phyloP scores from a whole-genome alignment of 1,140 invertebrate species.

The Tribolium madens region DNA sequence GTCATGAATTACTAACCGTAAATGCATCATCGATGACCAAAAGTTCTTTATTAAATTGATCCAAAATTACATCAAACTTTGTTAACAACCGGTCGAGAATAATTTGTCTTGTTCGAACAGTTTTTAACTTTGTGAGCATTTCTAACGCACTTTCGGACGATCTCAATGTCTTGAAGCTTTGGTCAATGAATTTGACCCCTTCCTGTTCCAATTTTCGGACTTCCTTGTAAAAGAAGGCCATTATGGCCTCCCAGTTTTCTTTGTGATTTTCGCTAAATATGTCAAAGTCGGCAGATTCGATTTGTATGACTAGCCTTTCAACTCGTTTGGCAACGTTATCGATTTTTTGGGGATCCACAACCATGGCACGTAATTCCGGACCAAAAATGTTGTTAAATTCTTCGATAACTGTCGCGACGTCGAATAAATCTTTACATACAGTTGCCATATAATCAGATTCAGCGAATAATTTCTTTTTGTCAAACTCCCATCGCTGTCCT shows the following conservation, averaged over 20 bases:
- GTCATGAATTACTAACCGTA: slow-evolving; percentile 64
- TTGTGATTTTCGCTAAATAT: slow-evolving; percentile 81
- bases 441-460: slow-evolving; percentile 85
- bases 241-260: slow-evolving; percentile 86
- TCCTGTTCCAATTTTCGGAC: slow-evolving; percentile 82
- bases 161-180: slow-evolving; percentile 81
- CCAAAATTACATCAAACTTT: slow-evolving; percentile 88
- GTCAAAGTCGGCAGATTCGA: slow-evolving; percentile 84
- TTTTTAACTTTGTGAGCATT: slow-evolving; percentile 83
- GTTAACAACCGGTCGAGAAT: slow-evolving; percentile 79
- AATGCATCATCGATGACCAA: slow-evolving; percentile 75
- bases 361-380: slow-evolving; percentile 85
- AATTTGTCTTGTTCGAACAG: slow-evolving; percentile 78
- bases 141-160: slow-evolving; percentile 84
- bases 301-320: slow-evolving; percentile 77
- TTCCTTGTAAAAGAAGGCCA: slow-evolving; percentile 80
- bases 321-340: slow-evolving; percentile 83
- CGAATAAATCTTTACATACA: slow-evolving; percentile 82
- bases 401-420: slow-evolving; percentile 81
- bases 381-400: slow-evolving; percentile 93
- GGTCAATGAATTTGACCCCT: slow-evolving; percentile 86
- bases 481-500: slow-evolving; percentile 91
- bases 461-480: slow-evolving; percentile 82
- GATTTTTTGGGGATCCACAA: slow-evolving; percentile 85
- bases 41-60: slow-evolving; percentile 87